These are phyloP conservation scores for Drosophila vallismaia DNA, from an alignment of 2,888 invertebrate genomes.

Conservation along the genomic window DNA sequence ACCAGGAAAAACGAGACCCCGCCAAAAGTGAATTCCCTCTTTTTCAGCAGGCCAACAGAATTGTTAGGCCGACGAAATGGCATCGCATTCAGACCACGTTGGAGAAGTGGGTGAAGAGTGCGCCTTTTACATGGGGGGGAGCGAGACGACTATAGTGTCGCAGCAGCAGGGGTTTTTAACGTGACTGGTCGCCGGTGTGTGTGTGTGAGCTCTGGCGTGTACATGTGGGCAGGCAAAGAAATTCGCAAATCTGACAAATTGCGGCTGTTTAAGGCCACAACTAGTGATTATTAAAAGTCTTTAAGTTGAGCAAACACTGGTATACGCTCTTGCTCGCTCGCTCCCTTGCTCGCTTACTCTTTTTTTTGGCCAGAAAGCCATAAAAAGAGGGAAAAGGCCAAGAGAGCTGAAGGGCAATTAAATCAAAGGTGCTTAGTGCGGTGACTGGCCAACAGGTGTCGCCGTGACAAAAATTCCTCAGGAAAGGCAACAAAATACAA, in stretches of 20 bases:
- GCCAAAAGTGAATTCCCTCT: slow-evolving; percentile 85
- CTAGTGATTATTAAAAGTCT: slow-evolving; percentile 33
- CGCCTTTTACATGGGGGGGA: slow-evolving; percentile 52
- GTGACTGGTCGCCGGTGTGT: slow-evolving; percentile 65
- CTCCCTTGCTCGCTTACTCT: neutral
- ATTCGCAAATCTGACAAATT: slow-evolving; percentile 49
- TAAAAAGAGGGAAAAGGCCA: neutral
- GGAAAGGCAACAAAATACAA: slow-evolving; percentile 52
- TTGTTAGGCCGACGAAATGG: slow-evolving; percentile 46
- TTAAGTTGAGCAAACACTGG: slow-evolving; percentile 15
- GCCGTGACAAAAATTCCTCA: slow-evolving; percentile 35
- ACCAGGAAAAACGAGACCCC: slow-evolving; percentile 84
- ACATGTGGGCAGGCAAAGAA: slow-evolving; percentile 32
- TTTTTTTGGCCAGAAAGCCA: neutral
- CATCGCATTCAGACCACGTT: slow-evolving; percentile 52
- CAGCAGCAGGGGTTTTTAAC: slow-evolving; percentile 72
- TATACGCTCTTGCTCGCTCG: slow-evolving; percentile 3
- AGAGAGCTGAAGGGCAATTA: neutral
- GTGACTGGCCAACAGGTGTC: slow-evolving; percentile 56
- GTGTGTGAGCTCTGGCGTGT: slow-evolving; percentile 32
- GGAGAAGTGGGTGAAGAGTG: slow-evolving; percentile 62
- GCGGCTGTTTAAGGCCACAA: slow-evolving; percentile 37
- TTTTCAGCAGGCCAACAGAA: slow-evolving; percentile 83
- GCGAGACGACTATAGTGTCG: slow-evolving; percentile 57
- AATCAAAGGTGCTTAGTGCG: slow-evolving; percentile 25